Evolutionary conservation across 2,888 invertebrate species (phyloP).

Genomic region (Limenitis camilla): DNA sequence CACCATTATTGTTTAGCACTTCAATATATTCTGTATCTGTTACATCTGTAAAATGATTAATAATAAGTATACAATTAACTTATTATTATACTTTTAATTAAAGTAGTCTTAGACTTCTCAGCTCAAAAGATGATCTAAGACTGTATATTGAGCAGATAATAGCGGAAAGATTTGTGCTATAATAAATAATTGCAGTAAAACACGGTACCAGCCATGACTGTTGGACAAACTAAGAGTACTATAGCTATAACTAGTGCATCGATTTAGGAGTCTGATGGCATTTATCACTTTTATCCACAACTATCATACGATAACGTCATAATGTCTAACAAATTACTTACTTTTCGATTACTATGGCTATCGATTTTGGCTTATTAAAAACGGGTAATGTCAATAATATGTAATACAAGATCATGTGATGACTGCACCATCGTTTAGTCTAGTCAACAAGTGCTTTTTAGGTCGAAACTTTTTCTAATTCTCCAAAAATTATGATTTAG

Average conservation of each 20-base stretch:
- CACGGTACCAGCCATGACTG: background rate
- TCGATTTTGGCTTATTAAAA: background rate
- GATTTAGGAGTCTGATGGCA: slow-evolving; percentile 15
- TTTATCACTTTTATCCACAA: slow-evolving; percentile 20
- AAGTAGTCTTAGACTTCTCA: background rate
- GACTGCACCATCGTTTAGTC: no score
- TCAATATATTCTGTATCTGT: slow-evolving; percentile 32
- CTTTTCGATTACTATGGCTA: background rate
- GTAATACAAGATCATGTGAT: no score
- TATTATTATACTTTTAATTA: background rate
- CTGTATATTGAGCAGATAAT: slow-evolving; percentile 15
- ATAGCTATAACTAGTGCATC: background rate
- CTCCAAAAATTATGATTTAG: no score
- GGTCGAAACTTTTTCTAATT: no score
- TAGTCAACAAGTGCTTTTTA: no score
- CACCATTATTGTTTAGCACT: slow-evolving; percentile 42
- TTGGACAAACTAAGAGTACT: no score
- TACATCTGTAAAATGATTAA: slow-evolving; percentile 35
- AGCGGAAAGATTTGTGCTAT: slow-evolving; percentile 5
- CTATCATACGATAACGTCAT: slow-evolving; percentile 3
- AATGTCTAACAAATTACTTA: background rate
- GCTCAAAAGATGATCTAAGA: slow-evolving; percentile 3
- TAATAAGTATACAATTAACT: background rate
- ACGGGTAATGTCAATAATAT: background rate
- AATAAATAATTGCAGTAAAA: background rate